Base-by-base conservation (phyloP, 2,888 invertebrate species). In the Agrochola circellaris region DNA sequence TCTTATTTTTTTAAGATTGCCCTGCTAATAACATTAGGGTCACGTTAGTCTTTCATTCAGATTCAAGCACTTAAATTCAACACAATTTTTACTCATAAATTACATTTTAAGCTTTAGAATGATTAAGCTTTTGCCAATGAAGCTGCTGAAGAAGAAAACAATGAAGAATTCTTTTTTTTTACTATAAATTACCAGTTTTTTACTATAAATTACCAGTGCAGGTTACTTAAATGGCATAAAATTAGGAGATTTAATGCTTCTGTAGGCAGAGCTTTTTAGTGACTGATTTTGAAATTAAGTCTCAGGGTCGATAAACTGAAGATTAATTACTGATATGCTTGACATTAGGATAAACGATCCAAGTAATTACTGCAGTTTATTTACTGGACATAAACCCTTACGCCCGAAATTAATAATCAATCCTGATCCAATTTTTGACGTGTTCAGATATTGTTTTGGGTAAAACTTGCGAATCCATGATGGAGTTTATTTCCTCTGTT, bases 1-100 rank as follows among this genome's bases (percentile, higher is more conserved):
- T 56, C 72, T 77, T 79, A 79, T 81, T 82, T 85, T 82, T 84
- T 76, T 81, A 69, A 68, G 62, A 80, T 75, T 66, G 54, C 34
- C 26, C 56, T 65, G 67, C 58, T 77, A 73, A 42, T 68, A 65
- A 54, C 75, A 61, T 84, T 74, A 79, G 62, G 84, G 86, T 84
- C 72, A 76, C 13, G 68, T 73, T 62, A 60, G 45, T 77, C 8
- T 56, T 73, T 65, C 23, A 73, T 66, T 75, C 48, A 54, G 17
- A 65, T 64, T 58, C 1, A 26, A 60, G 17, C 13, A 56, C 51
- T 65, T 34, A 17, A 54, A 9, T 64, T 62, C 4, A 1, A n/a
- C 30, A 0, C 30, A 0, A 4, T 51, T 48, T 69, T 48, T 79
- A 30, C 2, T 23, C 6, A 1, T 0, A 8, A 45, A 45, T 20